These are phyloP conservation scores for Syngnathus rostellatus DNA, from an alignment of 2,797 vertebrate species.

Conservation along the genomic window DNA sequence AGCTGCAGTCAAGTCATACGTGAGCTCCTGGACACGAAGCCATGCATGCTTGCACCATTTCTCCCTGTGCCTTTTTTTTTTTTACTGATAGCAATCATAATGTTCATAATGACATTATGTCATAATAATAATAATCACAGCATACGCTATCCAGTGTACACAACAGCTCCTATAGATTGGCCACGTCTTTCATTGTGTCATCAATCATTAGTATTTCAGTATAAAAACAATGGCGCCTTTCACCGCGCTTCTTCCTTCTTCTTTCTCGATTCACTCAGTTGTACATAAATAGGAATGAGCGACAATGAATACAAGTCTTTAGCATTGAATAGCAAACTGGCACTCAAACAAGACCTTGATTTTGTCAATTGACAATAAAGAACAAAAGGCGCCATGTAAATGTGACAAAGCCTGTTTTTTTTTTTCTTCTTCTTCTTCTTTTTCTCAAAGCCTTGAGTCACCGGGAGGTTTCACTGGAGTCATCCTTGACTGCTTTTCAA, in stretches of 20 bases:
- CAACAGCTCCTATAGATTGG: slow-evolving; percentile 4
- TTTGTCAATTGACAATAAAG: slow-evolving; percentile 5
- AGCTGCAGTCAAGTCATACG: slow-evolving; percentile 45
- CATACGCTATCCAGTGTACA: slow-evolving; percentile 3
- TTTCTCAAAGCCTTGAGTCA: not conserved
- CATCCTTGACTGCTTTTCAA: slow-evolving; percentile 16
- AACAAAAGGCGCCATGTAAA: not conserved
- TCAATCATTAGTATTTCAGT: slow-evolving; percentile 9
- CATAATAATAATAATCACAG: not conserved
- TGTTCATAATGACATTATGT: not conserved
- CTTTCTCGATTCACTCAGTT: slow-evolving; percentile 12
- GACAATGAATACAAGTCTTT: slow-evolving; percentile 1
- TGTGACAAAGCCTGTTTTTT: slow-evolving; percentile 1
- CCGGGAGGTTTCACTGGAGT: slow-evolving; percentile 10
- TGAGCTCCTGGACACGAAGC: not conserved
- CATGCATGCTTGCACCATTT: slow-evolving; percentile 17
- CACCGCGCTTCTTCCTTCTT: slow-evolving; percentile 8
- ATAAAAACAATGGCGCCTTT: slow-evolving; percentile 20
- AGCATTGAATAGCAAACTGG: slow-evolving; percentile 19
- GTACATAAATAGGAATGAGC: not conserved
- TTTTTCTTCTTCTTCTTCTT: not conserved
- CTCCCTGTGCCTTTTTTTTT: not conserved
- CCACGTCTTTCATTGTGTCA: slow-evolving; percentile 19
- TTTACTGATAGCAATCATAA: slow-evolving; percentile 3
- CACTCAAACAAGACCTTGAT: slow-evolving; percentile 26